Evolutionary conservation across 1,140 invertebrate species (phyloP), one percentile per base, ranked within the genome.

Genomic region (Calliopsis andreniformis): DNA sequence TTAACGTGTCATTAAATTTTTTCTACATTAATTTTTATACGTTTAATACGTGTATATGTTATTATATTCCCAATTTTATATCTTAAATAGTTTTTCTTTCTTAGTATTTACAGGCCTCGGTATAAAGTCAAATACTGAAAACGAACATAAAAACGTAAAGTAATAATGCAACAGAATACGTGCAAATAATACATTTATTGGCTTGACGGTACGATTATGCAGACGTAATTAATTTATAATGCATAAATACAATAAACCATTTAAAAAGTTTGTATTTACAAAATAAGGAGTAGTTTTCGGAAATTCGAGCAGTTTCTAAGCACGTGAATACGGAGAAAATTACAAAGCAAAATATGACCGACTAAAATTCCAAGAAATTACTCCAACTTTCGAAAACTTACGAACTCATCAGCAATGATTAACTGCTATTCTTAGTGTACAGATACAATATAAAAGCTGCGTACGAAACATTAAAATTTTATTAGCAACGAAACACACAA

Each of bases 371-470:
- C 7, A 47, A 23, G 25, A 68, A 79, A 45, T 56, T 69, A 30
- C 78, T 82, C 78, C 51, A 80, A 82, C 68, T 82, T 82, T 62
- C 80, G 80, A 82, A 82, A 82, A 82, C 79, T n/a, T 42, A 80
- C 58, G 43, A 63, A 47, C 67, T 61, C 39, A 47, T 69, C 6
- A 30, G 51, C 43, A 81, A 25, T 39, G 51, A 45, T 42, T 39
- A 39, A 8, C 53, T 47, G 70, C 51, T 55, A 64, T 80, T 62
- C 64, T 30, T 69, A 45, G 76, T 67, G 28, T 63, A 35, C 56
- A 25, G 14, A 70, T 49, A 68, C 55, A 30, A 61, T 53, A 77
- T 58, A 80, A 80, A 78, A 81, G 69, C 73, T 73, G 63, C 67
- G 20, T 63, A 62, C 14, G 20, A 53, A 49, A 66, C 35, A 68